Evolutionary conservation across 1,140 invertebrate species (phyloP), one percentile per base, ranked within the genome.

Genomic region (Matsumurasca onukii): DNA sequence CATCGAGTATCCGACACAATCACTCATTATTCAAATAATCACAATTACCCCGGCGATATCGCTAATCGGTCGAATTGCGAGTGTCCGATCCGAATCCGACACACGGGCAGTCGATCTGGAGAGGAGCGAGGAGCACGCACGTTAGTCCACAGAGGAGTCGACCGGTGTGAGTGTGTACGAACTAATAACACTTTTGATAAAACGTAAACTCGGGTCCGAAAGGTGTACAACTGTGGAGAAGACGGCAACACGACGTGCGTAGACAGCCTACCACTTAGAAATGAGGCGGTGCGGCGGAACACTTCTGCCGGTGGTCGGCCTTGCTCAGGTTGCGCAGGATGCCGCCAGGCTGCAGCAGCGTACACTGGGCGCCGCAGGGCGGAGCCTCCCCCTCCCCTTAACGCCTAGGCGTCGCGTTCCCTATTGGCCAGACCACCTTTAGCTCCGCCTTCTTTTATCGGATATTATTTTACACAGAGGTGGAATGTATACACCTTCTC

Each of bases 391-490:
- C 24, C 22, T 27, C 55, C 15, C 55, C 20, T 22, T 20, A 20
- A 22, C 49, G 12, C 20, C 49, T n/a, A n/a, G n/a, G n/a, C n/a
- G n/a, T 20, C 49, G 3, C 55, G 15, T 22, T 17, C 25, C 5
- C 55, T n/a, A 59, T 59, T 59, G 55, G 55, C 22, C 55, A 9
- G n/a, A 29, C 55, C 55, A 29, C 55, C 15, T 59, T n/a, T 29
- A 59, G 55, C 22, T 3, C 55, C 55, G 15, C 55, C 55, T 29
- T 22, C 55, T 27, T 59, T 59, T 59, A 59, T 59, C 55, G 55
- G 30, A 59, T 24, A 29, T 59, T 59, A 59, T 59, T 59, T 59
- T 59, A 59, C 55, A 5, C 55, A 59, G 30, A 59, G 55, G 22
- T 59, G 13, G 55, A 59, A 59, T n/a, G n/a, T n/a, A n/a, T n/a